Base-by-base conservation (phyloP, 2,113 vertebrate species). In the Leiothrix lutea region DNA sequence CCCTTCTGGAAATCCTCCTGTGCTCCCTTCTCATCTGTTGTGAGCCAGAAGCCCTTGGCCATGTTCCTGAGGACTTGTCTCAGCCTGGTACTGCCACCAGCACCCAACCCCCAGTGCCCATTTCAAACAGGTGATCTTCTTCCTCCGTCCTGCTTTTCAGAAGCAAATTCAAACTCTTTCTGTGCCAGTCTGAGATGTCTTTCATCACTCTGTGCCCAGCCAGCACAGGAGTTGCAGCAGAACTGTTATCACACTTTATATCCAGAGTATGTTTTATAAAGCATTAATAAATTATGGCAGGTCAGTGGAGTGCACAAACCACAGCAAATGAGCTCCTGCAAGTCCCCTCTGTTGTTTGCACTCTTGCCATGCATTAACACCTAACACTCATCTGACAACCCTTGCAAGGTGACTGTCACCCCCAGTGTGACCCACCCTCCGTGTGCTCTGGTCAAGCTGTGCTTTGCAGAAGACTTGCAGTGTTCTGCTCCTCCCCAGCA, bases 201-300 rank as follows among this genome's bases (percentile, higher is more conserved):
- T 72, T 80, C 23, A 5, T 51, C 53, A 23, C 1, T 1, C 93
- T 20, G 24, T 78, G 84, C 80, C 65, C 89, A 80, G 42, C 84
- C 70, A 38, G 40, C 81, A 58, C 44, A 58, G 87, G 50, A 66
- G 45, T 47, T 11, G 58, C 82, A 80, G 79, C 85, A 73, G 90
- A 86, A 88, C 78, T 90, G 28, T 69, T 69, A 70, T 44, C 87
- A 90, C 75, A 74, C 79, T 90, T 93, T 73, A 60, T 92, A 96
- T 47, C 79, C 62, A 90, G 40, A 80, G 35, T 93, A 66, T 92
- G 78, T 88, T 96, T 80, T 80, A 71, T 90, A 93, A 90, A 86
- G 51, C 67, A 61, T 93, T 94, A 95, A 95, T 95, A 91, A 94
- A 94, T 96, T 94, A 95, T 47, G 2, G 4, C 29, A 11, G 72